Percentiles rank a stretch among this genome's conserved stretches.
Evolutionary conservation across 2,797 vertebrate genomes (phyloP).

Genomic region (Protosalanx chinensis): DNA sequence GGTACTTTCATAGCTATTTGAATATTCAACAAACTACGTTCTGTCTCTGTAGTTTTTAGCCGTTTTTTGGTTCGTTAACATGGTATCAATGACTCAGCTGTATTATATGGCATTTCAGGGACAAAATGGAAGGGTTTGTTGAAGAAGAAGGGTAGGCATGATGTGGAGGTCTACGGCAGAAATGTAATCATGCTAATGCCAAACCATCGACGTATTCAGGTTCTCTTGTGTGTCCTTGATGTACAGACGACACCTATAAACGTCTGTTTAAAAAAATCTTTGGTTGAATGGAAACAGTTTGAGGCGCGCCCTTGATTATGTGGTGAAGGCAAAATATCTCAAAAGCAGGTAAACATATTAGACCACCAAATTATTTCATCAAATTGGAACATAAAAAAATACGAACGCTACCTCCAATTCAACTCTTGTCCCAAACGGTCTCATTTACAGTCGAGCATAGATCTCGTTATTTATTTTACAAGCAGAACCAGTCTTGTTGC

Average conservation of each 20-base stretch:
- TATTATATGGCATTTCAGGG: neutral
- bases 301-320: neutral
- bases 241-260: neutral
- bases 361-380: neutral
- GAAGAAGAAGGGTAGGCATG: neutral
- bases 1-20: neutral
- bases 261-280: neutral
- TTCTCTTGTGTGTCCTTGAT: neutral
- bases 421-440: neutral
- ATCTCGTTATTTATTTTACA: constrained; percentile 15
- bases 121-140: neutral
- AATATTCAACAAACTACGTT: neutral
- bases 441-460: neutral
- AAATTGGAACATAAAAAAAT: neutral
- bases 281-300: neutral
- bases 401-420: neutral
- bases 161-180: too few species aligned
- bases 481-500: neutral
- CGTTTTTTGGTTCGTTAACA: neutral
- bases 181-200: neutral
- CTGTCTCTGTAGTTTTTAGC: neutral
- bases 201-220: neutral
- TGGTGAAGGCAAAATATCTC: neutral
- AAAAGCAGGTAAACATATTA: too few species aligned
- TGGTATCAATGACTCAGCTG: neutral